Base-by-base conservation (phyloP, 2,797 vertebrate genomes). In the Pogonophryne albipinna region DNA sequence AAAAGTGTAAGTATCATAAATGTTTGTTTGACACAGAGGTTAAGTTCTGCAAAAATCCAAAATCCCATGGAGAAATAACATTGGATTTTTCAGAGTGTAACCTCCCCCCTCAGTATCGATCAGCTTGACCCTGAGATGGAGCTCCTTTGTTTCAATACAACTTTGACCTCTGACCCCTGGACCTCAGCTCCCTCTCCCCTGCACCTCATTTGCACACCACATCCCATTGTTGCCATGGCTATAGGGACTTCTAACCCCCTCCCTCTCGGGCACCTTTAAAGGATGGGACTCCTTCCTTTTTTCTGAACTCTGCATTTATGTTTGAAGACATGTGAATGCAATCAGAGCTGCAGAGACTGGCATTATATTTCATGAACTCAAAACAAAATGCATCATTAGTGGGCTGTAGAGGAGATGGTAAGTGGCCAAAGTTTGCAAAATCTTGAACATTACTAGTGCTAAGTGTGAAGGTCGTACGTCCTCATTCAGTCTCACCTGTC, bases 401-500 rank as follows among this genome's bases (percentile, higher is more conserved):
- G 17, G 31, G 57, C 44, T 20, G 27, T 16, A 10, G 27, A 50
- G 8, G 45, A 27, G 27, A 23, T 23, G 23, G 23, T 23, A 27
- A 27, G 27, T 27, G 27, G 27, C 27, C 27, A 27, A 27, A 27
- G 27, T 27, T 27, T 5, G 27, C 27, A 27, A 27, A 27, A 27
- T 5, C 27, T 27, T 38, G 34, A 38, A 38, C 6, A 16, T 3
- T 17, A 46, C 34, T 34, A 12, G 46, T 17, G 4, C 9, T 16
- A 15, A 10, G 34, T 8, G 0, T 41, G 47, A n/a, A 62, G 13
- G 19, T 20, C 4, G 34, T 0, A 12, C 1, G 41, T 42, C 41
- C 0, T 61, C 15, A 2, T 16, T 1, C 88, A 45, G 53, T 50
- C 92, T 89, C 79, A 97, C 97, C 96, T 94, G 82, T 98, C 96